These are phyloP conservation scores for Elymnias hypermnestra DNA, from an alignment of 1,140 invertebrate species.

Conservation along the genomic window DNA sequence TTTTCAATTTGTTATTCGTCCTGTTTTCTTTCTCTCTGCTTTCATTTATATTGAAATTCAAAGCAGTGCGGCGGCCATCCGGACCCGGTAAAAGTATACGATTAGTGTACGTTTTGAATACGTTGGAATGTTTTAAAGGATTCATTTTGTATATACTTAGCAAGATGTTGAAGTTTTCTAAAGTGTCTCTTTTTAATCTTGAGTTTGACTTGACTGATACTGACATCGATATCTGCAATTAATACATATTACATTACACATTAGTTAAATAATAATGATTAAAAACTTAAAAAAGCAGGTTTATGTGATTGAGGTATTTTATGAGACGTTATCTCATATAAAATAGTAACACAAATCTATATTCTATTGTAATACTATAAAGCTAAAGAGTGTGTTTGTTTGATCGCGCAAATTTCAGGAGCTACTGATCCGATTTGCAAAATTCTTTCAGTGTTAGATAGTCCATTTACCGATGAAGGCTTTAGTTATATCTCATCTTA, in stretches of 20 bases:
- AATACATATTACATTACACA: neutral
- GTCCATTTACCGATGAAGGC: no score
- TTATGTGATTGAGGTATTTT: no score
- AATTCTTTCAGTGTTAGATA: no score
- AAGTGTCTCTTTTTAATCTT: conserved; percentile 29
- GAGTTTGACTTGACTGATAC: neutral
- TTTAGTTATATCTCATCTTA: no score
- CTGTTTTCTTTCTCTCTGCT: conserved; percentile 35
- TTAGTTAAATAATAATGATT: no score
- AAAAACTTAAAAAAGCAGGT: no score
- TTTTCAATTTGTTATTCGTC: conserved; percentile 28
- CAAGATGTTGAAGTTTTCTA: conserved; percentile 45
- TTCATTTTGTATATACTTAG: conserved; percentile 56
- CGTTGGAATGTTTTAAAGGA: conserved; percentile 45
- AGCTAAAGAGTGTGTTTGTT: no score
- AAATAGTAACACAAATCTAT: no score
- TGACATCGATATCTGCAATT: conserved; percentile 6
- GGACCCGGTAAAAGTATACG: conserved; percentile 39
- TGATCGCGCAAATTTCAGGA: no score
- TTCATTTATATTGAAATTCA: conserved; percentile 54
- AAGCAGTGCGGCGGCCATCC: conserved; percentile 16
- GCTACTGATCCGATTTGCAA: no score
- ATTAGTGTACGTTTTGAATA: conserved; percentile 52
- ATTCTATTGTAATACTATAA: no score
- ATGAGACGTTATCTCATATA: no score